Evolutionary conservation across 2,888 invertebrate genomes (phyloP).

Genomic region (Lordiphosa andalusiaca): DNA sequence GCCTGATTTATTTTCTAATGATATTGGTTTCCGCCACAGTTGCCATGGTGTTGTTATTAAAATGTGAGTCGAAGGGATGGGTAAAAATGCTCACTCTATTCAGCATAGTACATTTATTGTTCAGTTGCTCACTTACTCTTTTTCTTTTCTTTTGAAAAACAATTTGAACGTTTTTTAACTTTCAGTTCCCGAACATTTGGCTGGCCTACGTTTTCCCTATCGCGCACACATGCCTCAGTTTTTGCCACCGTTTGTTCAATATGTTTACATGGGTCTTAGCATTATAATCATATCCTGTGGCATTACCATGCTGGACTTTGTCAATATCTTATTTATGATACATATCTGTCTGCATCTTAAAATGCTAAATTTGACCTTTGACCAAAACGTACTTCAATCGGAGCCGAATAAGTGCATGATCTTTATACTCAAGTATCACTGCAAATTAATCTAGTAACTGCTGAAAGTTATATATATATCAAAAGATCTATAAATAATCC

Average conservation of each 20-base stretch:
- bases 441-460: constrained; percentile 52
- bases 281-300: constrained; percentile 27
- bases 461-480: background rate
- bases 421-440: constrained; percentile 54
- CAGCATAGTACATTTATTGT: no score
- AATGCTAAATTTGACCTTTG: constrained; percentile 61
- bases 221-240: constrained; percentile 52
- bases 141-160: no score
- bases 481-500: background rate
- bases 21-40: constrained; percentile 34
- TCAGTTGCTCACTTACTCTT: no score
- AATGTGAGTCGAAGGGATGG: constrained; percentile 26
- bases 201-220: constrained; percentile 65
- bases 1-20: constrained; percentile 38
- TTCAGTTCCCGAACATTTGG: constrained; percentile 52
- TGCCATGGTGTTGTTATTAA: constrained; percentile 31
- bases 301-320: constrained; percentile 60
- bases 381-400: background rate
- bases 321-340: constrained; percentile 66
- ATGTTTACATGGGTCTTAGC: constrained; percentile 57
- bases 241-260: constrained; percentile 41
- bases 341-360: constrained; percentile 71
- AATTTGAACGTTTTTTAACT: no score
- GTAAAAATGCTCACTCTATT: no score
- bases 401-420: constrained; percentile 39